Percentiles rank a stretch among this genome's conserved stretches.
Conservation (phyloP, 2,797 vertebrate genomes). For the Oryzias sinensis region DNA sequence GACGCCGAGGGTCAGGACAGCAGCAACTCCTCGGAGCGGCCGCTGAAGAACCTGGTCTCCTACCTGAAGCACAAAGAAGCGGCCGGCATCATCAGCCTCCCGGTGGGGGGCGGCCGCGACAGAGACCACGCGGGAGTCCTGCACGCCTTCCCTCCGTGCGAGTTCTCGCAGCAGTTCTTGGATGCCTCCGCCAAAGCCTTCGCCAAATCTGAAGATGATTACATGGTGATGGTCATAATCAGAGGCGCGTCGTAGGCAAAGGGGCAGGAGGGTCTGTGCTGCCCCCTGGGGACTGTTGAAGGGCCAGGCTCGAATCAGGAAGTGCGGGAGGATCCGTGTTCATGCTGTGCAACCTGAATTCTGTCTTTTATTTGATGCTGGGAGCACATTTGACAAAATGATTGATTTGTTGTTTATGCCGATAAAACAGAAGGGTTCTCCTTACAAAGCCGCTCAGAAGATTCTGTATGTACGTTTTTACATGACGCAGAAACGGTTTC, state of each 20-base stretch:
- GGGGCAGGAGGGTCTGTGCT: neutral
- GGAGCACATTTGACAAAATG: constrained; percentile 28
- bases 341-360: constrained; percentile 21
- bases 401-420: constrained; percentile 24
- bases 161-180: constrained; percentile 98
- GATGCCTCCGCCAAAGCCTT: constrained; percentile 95
- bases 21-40: constrained; percentile 86
- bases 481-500: constrained; percentile 11
- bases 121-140: constrained; percentile 96
- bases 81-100: constrained; percentile 97
- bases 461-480: constrained; percentile 25
- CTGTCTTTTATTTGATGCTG: constrained; percentile 29
- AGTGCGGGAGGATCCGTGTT: too few species aligned
- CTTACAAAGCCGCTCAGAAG: constrained; percentile 30
- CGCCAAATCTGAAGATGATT: constrained; percentile 98
- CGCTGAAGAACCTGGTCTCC: constrained; percentile 97
- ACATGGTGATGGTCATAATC: constrained; percentile 98
- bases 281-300: too few species aligned
- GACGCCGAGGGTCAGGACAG: constrained; percentile 73
- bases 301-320: too few species aligned
- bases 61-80: constrained; percentile 99
- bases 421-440: constrained; percentile 34
- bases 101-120: constrained; percentile 91
- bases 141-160: constrained; percentile 96
- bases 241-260: constrained; percentile 88